Evolutionary conservation across 2,113 vertebrate species (phyloP).

Genomic region (Anthoscopus minutus): DNA sequence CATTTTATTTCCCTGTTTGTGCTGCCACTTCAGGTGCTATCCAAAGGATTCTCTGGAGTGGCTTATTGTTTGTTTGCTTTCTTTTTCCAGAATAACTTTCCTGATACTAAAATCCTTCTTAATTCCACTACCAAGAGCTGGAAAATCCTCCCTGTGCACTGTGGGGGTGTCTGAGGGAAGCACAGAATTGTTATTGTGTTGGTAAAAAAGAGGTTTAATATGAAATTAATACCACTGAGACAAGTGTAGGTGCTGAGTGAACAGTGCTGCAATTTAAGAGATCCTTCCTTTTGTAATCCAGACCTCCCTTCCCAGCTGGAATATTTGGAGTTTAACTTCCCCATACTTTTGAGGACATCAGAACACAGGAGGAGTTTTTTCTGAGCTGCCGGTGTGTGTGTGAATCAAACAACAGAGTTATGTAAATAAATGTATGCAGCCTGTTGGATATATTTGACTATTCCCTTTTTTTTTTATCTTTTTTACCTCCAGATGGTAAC

Average conservation of each 20-base stretch:
- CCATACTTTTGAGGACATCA: background rate
- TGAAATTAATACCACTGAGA: background rate
- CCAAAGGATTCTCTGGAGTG: background rate
- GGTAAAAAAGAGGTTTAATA: background rate
- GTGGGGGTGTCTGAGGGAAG: background rate
- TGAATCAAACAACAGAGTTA: background rate
- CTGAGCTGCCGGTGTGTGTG: background rate
- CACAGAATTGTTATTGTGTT: background rate
- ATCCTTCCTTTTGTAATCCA: background rate
- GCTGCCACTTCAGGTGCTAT: background rate
- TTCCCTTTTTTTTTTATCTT: background rate
- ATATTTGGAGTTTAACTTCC: background rate
- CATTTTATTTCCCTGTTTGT: background rate
- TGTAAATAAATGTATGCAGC: background rate
- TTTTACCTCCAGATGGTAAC: background rate
- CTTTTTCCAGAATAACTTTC: background rate
- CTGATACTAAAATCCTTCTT: background rate
- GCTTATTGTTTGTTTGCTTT: background rate
- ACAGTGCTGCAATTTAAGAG: background rate
- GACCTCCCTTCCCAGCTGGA: background rate
- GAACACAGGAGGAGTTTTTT: background rate
- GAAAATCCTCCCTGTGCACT: background rate
- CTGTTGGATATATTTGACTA: background rate
- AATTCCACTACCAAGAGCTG: background rate
- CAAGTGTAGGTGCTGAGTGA: background rate